Evolutionary conservation across 2,797 vertebrate species (phyloP), one percentile per base, ranked within the genome.

Genomic region (Argyrosomus regius): DNA sequence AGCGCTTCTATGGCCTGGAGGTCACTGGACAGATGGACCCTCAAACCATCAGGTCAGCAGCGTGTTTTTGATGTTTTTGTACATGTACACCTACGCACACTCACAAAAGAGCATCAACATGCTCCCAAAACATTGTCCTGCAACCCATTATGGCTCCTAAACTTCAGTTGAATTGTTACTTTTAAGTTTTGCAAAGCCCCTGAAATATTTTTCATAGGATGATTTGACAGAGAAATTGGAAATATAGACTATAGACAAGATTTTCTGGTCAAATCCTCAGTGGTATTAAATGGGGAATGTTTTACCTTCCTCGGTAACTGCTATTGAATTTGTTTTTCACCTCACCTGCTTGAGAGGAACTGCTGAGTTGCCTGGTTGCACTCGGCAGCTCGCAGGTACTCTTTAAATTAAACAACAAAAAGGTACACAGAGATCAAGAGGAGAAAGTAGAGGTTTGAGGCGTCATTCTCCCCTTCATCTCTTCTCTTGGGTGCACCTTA

Each of bases 1-100:
- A 99, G 93, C 95, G 92, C 11, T 99, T 99, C 87, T 99, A 99
- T 0, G 95, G 97, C 66, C 96, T 99, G 89, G 84, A 97, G 0
- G 92, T 98, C 87, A 99, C 97, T 0, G 98, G 98, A 3, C 83
- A 94, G 70, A 94, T 98, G 73, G 97, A 99, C 0, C 85, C 94
- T 64, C 92, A 94, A 83, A 99, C 98, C 64, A 92, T 96, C 87
- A 93, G 88, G 98, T 99, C 91, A 81, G 94, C 67, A 43, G 1
- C 48, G 52, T n/a, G 22, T 57, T 46, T 69, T 5, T 12, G 4
- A 56, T 14, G 43, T 8, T 41, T 79, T 48, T 45, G 18, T 73
- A 24, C 8, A 68, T 39, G 64, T 26, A 62, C 6, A 45, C n/a
- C 17, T 22, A 17, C 11, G 57, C 20, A 1, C 7, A 50, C 10